A percentile compares a stretch with the other conserved stretches of the same genome.
Conservation (phyloP, 2,113 vertebrate genomes). For the Chinchilla lanigera region DNA sequence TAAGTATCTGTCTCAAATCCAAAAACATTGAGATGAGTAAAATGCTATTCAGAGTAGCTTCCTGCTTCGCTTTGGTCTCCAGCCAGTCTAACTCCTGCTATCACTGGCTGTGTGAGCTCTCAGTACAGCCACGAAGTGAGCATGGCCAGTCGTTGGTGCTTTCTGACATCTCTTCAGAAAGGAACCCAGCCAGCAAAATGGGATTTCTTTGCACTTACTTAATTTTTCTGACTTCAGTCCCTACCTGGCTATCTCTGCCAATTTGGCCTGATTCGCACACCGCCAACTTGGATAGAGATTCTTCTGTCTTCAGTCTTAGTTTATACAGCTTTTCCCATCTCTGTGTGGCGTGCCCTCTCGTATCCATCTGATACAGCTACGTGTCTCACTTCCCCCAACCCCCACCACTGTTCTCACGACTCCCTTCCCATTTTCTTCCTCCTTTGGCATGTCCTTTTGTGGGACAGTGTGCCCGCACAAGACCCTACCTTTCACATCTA, state of each 20-base stretch:
- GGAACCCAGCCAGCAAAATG: not conserved
- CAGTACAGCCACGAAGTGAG: not conserved
- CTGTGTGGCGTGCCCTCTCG: not conserved
- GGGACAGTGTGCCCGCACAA: not conserved
- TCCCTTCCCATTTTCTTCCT: not conserved
- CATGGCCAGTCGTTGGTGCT: not conserved
- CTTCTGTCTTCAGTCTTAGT: not conserved
- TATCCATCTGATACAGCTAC: rapidly evolving
- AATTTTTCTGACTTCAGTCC: not conserved
- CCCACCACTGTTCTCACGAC: rapidly evolving
- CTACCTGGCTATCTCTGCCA: not conserved
- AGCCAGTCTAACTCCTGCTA: not conserved
- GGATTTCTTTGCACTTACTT: not conserved
- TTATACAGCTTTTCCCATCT: not conserved
- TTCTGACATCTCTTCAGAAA: not conserved
- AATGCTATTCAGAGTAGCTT: not conserved
- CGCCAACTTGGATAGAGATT: not conserved
- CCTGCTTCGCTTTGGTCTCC: not conserved
- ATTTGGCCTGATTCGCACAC: not conserved
- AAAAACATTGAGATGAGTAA: not conserved
- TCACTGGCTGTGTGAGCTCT: not conserved
- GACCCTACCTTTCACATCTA: not conserved
- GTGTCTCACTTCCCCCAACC: not conserved
- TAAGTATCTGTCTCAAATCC: slow-evolving; percentile 42
- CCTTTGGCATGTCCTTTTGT: not conserved